Evolutionary conservation across 2,888 invertebrate genomes (phyloP).

Genomic region (Morpho helenor): DNA sequence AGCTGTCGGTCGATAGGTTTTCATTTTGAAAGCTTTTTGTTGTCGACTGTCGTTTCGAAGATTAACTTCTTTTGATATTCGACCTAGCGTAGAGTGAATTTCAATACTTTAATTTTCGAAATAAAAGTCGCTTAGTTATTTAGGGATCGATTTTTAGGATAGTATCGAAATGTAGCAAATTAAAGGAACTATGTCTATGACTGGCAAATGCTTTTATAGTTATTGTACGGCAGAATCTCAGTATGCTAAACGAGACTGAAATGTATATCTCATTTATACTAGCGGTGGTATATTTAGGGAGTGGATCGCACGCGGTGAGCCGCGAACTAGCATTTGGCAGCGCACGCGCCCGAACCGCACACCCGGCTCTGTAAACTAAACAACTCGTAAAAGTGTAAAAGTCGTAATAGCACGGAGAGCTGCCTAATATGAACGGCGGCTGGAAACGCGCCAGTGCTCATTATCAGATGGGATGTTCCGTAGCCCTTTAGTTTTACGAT

Average conservation of each 20-base stretch:
- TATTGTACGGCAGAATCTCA: conserved; percentile 16
- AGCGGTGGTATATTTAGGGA: conserved; percentile 64
- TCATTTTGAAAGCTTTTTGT: conserved; percentile 22
- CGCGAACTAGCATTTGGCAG: conserved; percentile 78
- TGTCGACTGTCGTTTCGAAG: conserved; percentile 17
- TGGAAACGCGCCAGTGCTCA: conserved; percentile 76
- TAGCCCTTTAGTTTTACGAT: conserved; percentile 78
- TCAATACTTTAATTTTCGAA: neutral
- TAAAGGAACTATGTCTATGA: neutral
- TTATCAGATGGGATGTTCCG: conserved; percentile 76
- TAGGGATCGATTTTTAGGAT: too few relatives aligned
- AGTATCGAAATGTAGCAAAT: too few relatives aligned
- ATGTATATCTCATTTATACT: conserved; percentile 71
- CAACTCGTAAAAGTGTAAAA: conserved; percentile 79
- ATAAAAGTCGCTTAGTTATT: neutral
- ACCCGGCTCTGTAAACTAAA: conserved; percentile 71
- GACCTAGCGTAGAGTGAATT: conserved; percentile 9
- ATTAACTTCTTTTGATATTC: conserved; percentile 19
- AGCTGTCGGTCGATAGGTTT: conserved; percentile 27
- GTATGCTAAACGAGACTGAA: conserved; percentile 62
- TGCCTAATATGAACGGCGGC: conserved; percentile 72
- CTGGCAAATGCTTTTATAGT: conserved; percentile 5
- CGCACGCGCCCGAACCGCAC: conserved; percentile 49
- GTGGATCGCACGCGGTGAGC: conserved; percentile 68
- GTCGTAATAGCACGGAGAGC: conserved; percentile 68